Base-by-base conservation (phyloP, 2,797 vertebrate genomes). In the Chaetophractus vellerosus region DNA sequence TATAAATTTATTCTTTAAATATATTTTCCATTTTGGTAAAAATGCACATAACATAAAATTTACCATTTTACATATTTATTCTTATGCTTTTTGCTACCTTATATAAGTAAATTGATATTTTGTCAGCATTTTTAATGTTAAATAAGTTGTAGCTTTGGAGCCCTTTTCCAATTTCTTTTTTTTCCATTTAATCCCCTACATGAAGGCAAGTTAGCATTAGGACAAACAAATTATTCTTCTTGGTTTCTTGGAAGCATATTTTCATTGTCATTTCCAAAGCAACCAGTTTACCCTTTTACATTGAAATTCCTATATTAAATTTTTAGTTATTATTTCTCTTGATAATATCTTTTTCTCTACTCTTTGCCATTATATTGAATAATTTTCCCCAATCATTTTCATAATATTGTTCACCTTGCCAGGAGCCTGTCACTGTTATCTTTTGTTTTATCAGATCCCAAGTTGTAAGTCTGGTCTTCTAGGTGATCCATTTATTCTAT, bases 361-460 rank as follows among this genome's bases (percentile, higher is more conserved):
- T 88, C 9, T 71, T 80, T 86, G 36, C 11, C 55, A 82, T 71
- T 55, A 83, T 69, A 68, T 66, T 91, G 89, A 78, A 41, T 84
- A 83, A 55, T 45, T 92, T 93, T 75, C n/a, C 31, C 23, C 45
- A 90, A 76, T 50, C 8, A 28, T 74, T 81, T 78, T 75, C 24
- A 61, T 24, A 12, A 63, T 76, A 78, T 57, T 91, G 9, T 86
- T 95, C 14, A 64, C 41, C 28, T 69, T 80, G 23, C 80, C 24
- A 66, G 28, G 23, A 83, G 55, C 38, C 36, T 93, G 7, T 80
- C 57, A 80, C 78, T 72, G 9, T 81, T 90, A 84, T 12, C 23
- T 93, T 15, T 84, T 92, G 33, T 95, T 15, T 88, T 78, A 82
- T 79, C 83, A 96, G 61, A 88, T 87, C 78, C 33, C 6, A 92